Evolutionary conservation across 2,113 vertebrate genomes (phyloP).

Genomic region (Brachionichthys hirsutus): DNA sequence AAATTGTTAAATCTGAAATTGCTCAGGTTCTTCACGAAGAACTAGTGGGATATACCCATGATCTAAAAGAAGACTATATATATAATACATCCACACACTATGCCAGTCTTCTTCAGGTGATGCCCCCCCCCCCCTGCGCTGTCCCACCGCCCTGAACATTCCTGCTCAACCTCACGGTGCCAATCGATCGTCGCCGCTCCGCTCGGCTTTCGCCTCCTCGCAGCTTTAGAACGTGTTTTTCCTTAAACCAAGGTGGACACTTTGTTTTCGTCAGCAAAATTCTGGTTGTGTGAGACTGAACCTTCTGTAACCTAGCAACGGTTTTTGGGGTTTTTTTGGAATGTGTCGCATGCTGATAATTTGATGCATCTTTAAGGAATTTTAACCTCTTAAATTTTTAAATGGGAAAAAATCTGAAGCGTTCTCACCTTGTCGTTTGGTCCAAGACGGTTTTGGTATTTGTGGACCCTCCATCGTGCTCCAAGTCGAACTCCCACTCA

Average conservation of each 20-base stretch:
- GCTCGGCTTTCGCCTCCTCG: not conserved
- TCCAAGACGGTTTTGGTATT: conserved; percentile 9
- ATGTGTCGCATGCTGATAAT: not conserved
- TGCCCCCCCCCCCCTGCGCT: conserved; percentile 1
- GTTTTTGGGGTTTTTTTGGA: conserved; percentile 14
- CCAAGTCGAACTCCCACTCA: conserved; percentile 33
- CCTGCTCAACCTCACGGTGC: conserved; percentile 45
- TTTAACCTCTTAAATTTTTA: no score
- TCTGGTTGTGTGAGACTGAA: conserved; percentile 31
- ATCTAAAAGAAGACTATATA: conserved; percentile 26
- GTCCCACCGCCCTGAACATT: conserved; percentile 65
- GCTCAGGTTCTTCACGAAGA: conserved; percentile 70
- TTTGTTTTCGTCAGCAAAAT: conserved; percentile 21
- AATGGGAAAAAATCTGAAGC: not conserved
- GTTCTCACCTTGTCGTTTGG: conserved; percentile 12
- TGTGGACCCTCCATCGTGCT: conserved; percentile 20
- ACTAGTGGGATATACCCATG: conserved; percentile 36
- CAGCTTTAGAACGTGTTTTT: conserved; percentile 4
- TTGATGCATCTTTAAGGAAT: no score
- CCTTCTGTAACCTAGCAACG: conserved; percentile 36
- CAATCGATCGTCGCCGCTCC: conserved; percentile 5
- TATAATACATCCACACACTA: conserved; percentile 67
- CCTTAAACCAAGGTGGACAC: conserved; percentile 36
- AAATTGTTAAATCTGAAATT: conserved; percentile 30
- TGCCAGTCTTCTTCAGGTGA: conserved; percentile 74